phyloP scores from a whole-genome alignment of 2,113 vertebrate species.

The Boleophthalmus pectinirostris region DNA sequence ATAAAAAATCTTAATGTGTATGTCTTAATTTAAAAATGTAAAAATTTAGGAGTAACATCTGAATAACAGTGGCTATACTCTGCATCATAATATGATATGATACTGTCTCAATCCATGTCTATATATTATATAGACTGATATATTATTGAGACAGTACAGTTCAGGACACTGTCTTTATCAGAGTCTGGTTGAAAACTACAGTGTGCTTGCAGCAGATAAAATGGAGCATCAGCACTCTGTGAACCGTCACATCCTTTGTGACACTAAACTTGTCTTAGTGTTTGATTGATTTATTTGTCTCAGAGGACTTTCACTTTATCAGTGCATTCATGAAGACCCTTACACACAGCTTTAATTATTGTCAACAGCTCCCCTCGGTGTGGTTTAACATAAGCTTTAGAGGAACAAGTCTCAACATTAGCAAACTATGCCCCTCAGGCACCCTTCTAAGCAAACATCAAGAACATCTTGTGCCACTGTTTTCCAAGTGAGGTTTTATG shows the following conservation, averaged over 20 bases:
- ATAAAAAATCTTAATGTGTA: too few relatives aligned
- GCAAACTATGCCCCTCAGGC: conserved; percentile 71
- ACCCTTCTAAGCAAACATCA: conserved; percentile 45
- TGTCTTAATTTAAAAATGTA: too few relatives aligned
- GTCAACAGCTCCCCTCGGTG: conserved; percentile 57
- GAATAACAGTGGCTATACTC: too few relatives aligned
- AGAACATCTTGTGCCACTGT: conserved; percentile 30
- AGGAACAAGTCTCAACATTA: conserved; percentile 72
- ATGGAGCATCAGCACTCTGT: conserved; percentile 8
- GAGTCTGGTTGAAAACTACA: background rate
- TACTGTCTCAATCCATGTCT: too few relatives aligned
- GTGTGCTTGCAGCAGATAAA: conserved; percentile 24
- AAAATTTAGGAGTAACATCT: too few relatives aligned
- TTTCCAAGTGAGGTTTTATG: conserved; percentile 21
- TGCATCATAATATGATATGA: too few relatives aligned
- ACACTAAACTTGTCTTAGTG: conserved; percentile 3
- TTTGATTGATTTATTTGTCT: conserved; percentile 24
- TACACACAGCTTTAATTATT: conserved; percentile 62
- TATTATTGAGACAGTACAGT: background rate
- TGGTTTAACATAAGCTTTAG: conserved; percentile 72
- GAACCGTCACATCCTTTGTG: background rate
- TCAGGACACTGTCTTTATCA: conserved; percentile 22
- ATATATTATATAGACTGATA: too few relatives aligned
- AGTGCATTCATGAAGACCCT: conserved; percentile 43
- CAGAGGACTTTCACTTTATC: conserved; percentile 26